Evolutionary conservation across 2,797 vertebrate species (phyloP), one percentile per base, ranked within the genome.

Genomic region (Schizopygopsis malacanthus): DNA sequence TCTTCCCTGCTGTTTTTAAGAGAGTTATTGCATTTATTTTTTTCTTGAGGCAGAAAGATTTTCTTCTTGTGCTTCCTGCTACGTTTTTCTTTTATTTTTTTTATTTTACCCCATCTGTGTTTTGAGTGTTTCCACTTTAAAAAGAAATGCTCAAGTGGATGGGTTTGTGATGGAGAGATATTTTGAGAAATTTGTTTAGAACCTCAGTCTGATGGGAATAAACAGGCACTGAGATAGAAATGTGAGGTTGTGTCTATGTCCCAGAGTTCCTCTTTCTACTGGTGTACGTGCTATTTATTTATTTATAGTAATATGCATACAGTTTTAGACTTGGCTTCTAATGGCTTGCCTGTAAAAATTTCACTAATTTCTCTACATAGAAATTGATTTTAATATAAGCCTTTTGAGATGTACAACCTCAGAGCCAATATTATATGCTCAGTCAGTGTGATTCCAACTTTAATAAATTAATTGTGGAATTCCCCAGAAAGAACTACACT

Each of bases 151-250:
- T 72, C 20, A 15, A 22, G 85, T 77, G 61, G 76, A 71, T 39
- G 41, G 52, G 25, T 56, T 69, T 70, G 73, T 81, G 73, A 83
- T 81, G 25, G 47, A 77, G 85, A 77, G 85, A 86, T 84, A 59
- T 79, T 84, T 22, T 13, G 33, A 56, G 22, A 76, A 41, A 54
- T 76, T 10, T 67, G 28, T 61, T 61, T 84, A 54, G 73, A 63
- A 65, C 59, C 43, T 39, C 37, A 11, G 11, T 22, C 45, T 54
- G 63, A 69, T 76, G 71, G 54, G 71, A 83, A 45, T 63, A 75
- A 61, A 75, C 70, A 76, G 9, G 47, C 45, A 54, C 50, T 71
- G 37, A 33, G 15, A 59, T 56, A 41, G n/a, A 56, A 76, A 65
- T 56, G 50, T 50, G 50, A 73, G 54, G 39, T 45, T 88, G 63